phyloP scores from a whole-genome alignment of 2,888 invertebrate species.

The Microchrysa polita region DNA sequence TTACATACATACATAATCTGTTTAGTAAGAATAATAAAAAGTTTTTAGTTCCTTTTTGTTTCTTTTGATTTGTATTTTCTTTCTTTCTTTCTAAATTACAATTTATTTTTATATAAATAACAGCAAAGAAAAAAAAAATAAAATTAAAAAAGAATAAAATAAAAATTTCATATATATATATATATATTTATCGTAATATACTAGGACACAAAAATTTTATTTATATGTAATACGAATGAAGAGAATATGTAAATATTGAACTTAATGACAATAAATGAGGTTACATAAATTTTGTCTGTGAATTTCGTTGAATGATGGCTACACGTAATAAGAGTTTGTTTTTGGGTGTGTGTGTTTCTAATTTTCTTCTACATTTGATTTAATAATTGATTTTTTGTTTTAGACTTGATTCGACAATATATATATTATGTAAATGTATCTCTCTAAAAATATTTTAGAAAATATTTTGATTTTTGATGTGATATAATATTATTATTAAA shows the following conservation, averaged over 20 bases:
- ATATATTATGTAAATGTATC: background rate
- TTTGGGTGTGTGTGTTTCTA: background rate
- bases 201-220: background rate
- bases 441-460: conserved; percentile 3
- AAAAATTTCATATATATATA: conserved; percentile 25
- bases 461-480: background rate
- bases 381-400: no score
- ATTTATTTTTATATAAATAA: conserved; percentile 11
- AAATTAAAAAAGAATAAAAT: no score
- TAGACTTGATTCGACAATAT: background rate
- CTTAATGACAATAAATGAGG: no score
- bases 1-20: background rate
- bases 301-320: no score
- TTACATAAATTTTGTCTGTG: no score
- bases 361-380: background rate
- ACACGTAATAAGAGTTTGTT: background rate
- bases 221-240: background rate
- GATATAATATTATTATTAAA: conserved; percentile 5
- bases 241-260: no score
- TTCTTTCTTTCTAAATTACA: background rate
- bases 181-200: conserved; percentile 10
- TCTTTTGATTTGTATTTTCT: conserved; percentile 5
- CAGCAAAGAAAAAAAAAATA: background rate
- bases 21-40: conserved; percentile 4
- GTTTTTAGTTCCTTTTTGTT: no score